Percentiles rank a stretch among this genome's conserved stretches.
These are phyloP conservation scores for Aplodontia rufa DNA, from an alignment of 2,113 vertebrate species.

Conservation along the genomic window DNA sequence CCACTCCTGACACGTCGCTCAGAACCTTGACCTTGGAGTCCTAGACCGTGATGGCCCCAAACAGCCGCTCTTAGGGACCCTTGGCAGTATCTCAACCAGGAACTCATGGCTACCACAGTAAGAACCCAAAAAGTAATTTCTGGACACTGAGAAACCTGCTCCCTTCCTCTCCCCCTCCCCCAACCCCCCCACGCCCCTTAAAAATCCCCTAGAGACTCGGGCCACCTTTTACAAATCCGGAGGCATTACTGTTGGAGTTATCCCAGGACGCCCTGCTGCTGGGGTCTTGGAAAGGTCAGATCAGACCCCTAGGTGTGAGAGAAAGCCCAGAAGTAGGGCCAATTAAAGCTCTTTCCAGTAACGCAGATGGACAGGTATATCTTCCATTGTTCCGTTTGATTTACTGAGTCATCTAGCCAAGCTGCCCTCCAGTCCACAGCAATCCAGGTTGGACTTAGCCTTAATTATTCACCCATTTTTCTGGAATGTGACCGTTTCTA, in stretches of 20 bases:
- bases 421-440: neutral
- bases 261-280: neutral
- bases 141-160: neutral
- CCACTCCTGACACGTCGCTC: neutral
- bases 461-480: slow-evolving; percentile 2
- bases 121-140: neutral
- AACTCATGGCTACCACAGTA: neutral
- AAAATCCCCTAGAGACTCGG: neutral
- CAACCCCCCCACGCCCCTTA: too few species aligned
- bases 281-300: neutral
- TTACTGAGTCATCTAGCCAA: neutral
- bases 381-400: slow-evolving; percentile 17
- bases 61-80: neutral
- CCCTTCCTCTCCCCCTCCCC: neutral
- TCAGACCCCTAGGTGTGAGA: neutral
- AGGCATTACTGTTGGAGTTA: neutral
- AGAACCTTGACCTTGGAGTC: neutral
- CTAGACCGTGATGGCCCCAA: neutral
- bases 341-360: neutral
- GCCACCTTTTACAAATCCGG: neutral
- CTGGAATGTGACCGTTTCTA: neutral
- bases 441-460: neutral
- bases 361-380: neutral
- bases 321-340: neutral
- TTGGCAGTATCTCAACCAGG: neutral